Conservation (phyloP, 2,113 vertebrate species). For the Columba livia region DNA sequence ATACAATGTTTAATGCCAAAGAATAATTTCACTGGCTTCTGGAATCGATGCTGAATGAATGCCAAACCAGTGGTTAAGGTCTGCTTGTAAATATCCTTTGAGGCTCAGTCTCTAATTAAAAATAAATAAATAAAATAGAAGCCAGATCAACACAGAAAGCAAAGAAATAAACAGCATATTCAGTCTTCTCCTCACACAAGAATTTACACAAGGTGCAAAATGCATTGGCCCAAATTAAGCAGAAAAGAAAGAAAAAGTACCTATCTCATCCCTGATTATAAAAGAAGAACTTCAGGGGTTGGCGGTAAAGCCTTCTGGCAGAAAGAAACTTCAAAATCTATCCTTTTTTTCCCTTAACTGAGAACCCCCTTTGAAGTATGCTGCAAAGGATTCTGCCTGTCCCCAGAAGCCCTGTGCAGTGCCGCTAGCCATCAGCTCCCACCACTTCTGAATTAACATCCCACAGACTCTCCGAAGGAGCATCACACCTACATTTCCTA, state of each 20-base stretch:
- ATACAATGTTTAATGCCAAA: background rate
- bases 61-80: background rate
- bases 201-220: conserved; percentile 30
- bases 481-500: conserved; percentile 45
- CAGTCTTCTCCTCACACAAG: background rate
- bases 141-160: background rate
- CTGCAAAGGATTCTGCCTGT: conserved; percentile 57
- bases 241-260: conserved; percentile 62
- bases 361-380: conserved; percentile 57
- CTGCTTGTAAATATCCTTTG: background rate
- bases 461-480: conserved; percentile 40
- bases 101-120: conserved; percentile 4
- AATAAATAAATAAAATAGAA: conserved; percentile 1
- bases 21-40: background rate
- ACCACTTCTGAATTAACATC: conserved; percentile 59
- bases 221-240: conserved; percentile 52
- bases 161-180: conserved; percentile 12
- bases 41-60: background rate
- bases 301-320: conserved; percentile 65
- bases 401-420: conserved; percentile 51
- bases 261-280: conserved; percentile 59
- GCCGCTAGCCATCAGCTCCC: conserved; percentile 54
- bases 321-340: conserved; percentile 72
- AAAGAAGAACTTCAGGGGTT: conserved; percentile 66
- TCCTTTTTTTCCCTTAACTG: conserved; percentile 47